Conservation (phyloP, 2,888 invertebrate genomes). For the Amblyjoppa fuscipennis region DNA sequence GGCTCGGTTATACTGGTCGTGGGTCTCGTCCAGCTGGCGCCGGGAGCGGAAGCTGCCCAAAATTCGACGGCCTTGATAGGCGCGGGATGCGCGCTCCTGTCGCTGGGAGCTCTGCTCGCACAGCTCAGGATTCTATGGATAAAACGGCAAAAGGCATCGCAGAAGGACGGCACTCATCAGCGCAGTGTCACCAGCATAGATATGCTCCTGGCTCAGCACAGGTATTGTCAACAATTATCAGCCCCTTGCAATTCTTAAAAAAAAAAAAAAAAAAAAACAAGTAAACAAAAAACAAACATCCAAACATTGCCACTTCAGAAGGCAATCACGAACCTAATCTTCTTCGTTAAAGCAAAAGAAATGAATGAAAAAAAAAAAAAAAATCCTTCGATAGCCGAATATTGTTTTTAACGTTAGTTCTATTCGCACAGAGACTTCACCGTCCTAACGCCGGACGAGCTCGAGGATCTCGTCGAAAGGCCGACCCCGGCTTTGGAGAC, state of each 20-base stretch:
- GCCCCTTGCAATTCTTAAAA: not conserved
- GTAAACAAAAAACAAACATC: no score
- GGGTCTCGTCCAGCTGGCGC: conserved; percentile 91
- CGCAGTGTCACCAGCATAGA: conserved; percentile 87
- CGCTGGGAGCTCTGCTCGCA: conserved; percentile 88
- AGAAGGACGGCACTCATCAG: conserved; percentile 85
- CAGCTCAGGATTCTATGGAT: conserved; percentile 90
- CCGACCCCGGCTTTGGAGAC: conserved; percentile 85
- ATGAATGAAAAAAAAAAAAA: not conserved
- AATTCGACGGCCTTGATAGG: conserved; percentile 91
- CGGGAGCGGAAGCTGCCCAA: conserved; percentile 91
- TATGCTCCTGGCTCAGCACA: conserved; percentile 86
- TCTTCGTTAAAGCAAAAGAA: not conserved
- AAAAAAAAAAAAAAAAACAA: not conserved
- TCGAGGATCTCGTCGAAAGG: conserved; percentile 87
- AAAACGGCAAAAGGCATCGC: conserved; percentile 86
- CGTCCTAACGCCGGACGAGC: conserved; percentile 87
- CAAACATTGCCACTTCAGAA: not conserved
- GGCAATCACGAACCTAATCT: not conserved
- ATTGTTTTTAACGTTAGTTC: not conserved
- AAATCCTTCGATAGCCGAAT: not conserved
- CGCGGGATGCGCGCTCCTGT: conserved; percentile 88
- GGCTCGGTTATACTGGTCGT: conserved; percentile 92
- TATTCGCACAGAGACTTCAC: conserved; percentile 80
- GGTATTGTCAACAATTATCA: conserved; percentile 79